These are phyloP conservation scores for Oreortyx pictus DNA, from an alignment of 2,797 vertebrate genomes.

Conservation along the genomic window DNA sequence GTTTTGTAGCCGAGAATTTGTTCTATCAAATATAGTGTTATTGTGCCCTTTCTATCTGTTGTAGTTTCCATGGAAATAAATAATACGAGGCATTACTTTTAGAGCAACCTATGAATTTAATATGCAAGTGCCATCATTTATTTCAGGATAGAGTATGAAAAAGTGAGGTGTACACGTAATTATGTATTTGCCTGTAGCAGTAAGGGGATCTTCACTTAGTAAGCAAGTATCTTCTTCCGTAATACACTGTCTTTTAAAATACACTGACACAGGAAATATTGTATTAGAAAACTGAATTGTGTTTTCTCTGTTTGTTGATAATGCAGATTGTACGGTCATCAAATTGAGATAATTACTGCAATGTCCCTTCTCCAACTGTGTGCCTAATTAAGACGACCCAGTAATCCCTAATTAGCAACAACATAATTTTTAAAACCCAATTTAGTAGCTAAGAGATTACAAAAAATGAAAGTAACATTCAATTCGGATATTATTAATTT, in stretches of 20 bases:
- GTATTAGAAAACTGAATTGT: slow-evolving; percentile 52
- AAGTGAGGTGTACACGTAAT: background rate
- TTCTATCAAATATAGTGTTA: too few species aligned
- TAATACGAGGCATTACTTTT: too few species aligned
- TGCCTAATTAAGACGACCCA: slow-evolving; percentile 69
- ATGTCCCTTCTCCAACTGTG: slow-evolving; percentile 54
- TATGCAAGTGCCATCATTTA: background rate
- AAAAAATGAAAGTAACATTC: slow-evolving; percentile 65
- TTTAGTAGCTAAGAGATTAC: slow-evolving; percentile 61
- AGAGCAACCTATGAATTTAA: too few species aligned
- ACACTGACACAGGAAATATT: background rate
- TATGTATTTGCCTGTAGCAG: slow-evolving; percentile 1
- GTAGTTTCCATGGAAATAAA: too few species aligned
- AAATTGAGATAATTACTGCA: slow-evolving; percentile 54
- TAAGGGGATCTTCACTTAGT: slow-evolving; percentile 16
- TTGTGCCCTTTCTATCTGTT: too few species aligned
- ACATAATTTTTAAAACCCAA: slow-evolving; percentile 71
- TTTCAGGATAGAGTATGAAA: background rate
- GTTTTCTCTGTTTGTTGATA: slow-evolving; percentile 55
- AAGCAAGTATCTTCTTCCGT: slow-evolving; percentile 42
- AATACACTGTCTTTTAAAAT: slow-evolving; percentile 44
- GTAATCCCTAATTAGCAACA: slow-evolving; percentile 69
- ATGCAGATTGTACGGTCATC: slow-evolving; percentile 43
- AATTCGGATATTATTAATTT: slow-evolving; percentile 54
- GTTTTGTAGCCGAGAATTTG: too few species aligned